Conservation (phyloP, 92 coral and sea anemone genomes). For the Porites evermanni region DNA sequence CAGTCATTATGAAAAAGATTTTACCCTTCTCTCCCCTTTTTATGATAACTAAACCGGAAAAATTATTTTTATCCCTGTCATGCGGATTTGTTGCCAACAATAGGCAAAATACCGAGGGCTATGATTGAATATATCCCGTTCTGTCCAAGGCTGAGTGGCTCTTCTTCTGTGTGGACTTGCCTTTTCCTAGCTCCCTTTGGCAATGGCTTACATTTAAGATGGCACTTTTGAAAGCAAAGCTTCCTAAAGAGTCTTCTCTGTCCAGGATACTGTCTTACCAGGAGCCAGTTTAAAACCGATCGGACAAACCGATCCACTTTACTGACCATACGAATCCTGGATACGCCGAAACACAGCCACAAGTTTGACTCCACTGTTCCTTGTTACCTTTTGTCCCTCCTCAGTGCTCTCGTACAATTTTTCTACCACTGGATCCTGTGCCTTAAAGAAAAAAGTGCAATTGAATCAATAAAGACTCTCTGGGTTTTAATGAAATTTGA, state of each 20-base stretch:
- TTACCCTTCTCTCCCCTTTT: too few species aligned
- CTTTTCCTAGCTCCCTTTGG: background rate
- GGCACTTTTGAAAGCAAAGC: background rate
- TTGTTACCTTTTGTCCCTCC: conserved; percentile 95
- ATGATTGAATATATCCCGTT: too few species aligned
- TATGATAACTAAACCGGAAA: too few species aligned
- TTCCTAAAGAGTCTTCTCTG: background rate
- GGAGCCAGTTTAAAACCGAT: background rate
- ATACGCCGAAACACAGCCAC: conserved; percentile 89
- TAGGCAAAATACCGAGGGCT: too few species aligned
- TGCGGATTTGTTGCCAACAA: too few species aligned
- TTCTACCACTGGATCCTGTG: conserved; percentile 77
- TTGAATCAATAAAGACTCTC: too few species aligned
- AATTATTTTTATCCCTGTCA: too few species aligned
- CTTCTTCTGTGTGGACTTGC: too few species aligned
- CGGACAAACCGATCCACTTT: background rate
- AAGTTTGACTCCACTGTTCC: conserved; percentile 90
- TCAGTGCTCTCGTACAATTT: conserved; percentile 94
- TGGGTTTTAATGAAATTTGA: too few species aligned
- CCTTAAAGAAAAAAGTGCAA: conserved; percentile 46
- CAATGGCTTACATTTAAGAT: background rate
- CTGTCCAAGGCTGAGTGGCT: too few species aligned
- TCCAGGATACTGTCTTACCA: background rate
- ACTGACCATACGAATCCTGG: conserved; percentile 59
- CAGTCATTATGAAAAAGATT: too few species aligned